Evolutionary conservation across 2,113 vertebrate species (phyloP), one percentile per base, ranked within the genome.

Genomic region (Pterocles gutturalis): DNA sequence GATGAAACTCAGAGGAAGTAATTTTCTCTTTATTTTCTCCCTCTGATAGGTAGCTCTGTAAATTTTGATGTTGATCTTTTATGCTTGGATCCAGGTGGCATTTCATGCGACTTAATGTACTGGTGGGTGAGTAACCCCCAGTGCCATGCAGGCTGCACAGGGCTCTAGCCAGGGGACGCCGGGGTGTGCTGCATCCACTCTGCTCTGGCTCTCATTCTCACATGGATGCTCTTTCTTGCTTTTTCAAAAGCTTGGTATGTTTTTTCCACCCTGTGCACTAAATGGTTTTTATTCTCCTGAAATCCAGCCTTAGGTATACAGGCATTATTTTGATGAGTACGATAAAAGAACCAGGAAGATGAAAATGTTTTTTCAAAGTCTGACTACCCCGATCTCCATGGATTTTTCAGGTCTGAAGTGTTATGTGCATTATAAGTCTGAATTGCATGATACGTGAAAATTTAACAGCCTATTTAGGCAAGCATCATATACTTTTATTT

Each of bases 161-260:
- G 13, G 9, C 31, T 49, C 34, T 17, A 25, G 12, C 9, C 4
- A 7, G 70, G 65, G 28, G 38, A 31, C 5, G 1, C 16, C 0
- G 1, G 28, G 15, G 2, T 6, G 31, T 26, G 41, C 41, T 33
- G 36, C 2, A 0, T 3, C n/a, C 2, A 0, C 25, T 8, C n/a
- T 5, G 18, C 41, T 60, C 15, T 17, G 34, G 5, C 5, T 25
- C 25, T 38, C 3, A 5, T 51, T 41, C 54, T 38, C 81, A 46
- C 28, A 2, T 0, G 19, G 43, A 4, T 57, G 43, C 58, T 53
- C 3, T 53, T 87, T 62, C 60, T 72, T 0, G 0, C 60, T 46
- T 28, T 60, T 73, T 64, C 51, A 36, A 66, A 69, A 53, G 72
- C 36, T 53, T 43, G 57, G 13, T 38, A 3, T 60, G 51, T 53